These are phyloP conservation scores for Calephelis nemesis DNA, from an alignment of 1,140 invertebrate species.

Conservation along the genomic window DNA sequence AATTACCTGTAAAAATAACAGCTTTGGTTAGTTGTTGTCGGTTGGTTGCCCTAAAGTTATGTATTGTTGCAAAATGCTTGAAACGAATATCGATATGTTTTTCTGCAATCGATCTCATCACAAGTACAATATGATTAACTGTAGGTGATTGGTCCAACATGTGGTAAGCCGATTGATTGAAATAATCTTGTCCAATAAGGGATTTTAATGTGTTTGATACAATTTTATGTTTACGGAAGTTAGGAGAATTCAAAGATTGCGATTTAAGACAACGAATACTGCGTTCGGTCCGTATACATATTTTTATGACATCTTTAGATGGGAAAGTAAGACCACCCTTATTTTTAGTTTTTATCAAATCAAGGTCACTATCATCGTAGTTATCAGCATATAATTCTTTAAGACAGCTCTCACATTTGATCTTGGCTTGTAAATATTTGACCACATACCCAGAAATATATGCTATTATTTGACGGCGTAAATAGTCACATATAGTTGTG, in stretches of 20 bases:
- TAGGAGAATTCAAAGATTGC: neutral
- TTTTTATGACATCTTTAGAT: neutral
- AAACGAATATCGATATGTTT: neutral
- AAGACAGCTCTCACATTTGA: slow-evolving; percentile 3
- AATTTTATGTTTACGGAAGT: slow-evolving; percentile 3
- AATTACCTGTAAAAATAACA: neutral
- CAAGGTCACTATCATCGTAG: neutral
- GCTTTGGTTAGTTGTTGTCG: slow-evolving; percentile 1
- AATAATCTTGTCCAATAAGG: slow-evolving; percentile 8
- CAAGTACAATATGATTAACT: neutral
- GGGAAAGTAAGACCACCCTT: slow-evolving; percentile 6
- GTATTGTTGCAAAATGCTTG: neutral
- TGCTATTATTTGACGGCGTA: neutral
- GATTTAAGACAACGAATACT: neutral
- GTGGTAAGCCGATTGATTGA: neutral
- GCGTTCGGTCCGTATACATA: slow-evolving; percentile 1
- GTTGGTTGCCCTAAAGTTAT: neutral
- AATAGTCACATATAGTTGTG: neutral
- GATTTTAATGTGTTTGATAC: neutral
- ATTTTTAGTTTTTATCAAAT: slow-evolving; percentile 4
- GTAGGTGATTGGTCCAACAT: slow-evolving; percentile 9
- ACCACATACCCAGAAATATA: slow-evolving; percentile 11
- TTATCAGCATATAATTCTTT: slow-evolving; percentile 3
- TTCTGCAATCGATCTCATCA: neutral
- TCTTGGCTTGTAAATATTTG: neutral